Evolutionary conservation across 2,888 invertebrate species (phyloP), one percentile per base, ranked within the genome.

Genomic region (Metallyticus violacea): DNA sequence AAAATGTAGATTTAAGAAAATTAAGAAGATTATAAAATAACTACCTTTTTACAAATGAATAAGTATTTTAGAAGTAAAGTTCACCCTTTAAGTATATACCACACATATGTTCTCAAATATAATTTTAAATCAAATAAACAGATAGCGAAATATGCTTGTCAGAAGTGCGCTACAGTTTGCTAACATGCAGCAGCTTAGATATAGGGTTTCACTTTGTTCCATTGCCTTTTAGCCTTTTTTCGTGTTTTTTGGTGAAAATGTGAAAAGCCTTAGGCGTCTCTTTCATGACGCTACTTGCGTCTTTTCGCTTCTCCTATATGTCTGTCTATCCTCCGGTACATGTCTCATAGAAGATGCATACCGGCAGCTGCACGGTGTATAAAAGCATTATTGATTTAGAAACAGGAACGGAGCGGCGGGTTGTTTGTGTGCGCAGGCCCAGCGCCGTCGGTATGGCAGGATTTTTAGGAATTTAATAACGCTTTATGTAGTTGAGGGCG

Each of bases 401-500:
- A 83, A 83, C 77, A 83, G 77, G 83, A 77, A 83, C 26, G n/a
- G n/a, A n/a, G n/a, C n/a, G n/a, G n/a, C n/a, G 28, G 83, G 22
- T 26, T 83, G 77, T 83, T 83, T 83, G 83, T 81, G 25, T 81
- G 81, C 30, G 40, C 30, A 81, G 26, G 80, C 15, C 79, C 40
- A 85, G 30, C 40, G 62, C 15, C 62, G 26, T 28, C 76, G 79
- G 85, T 27, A 79, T 62, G 81, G 80, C 76, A 81, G 85, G 85
- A 85, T 80, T 85, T 79, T 85, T 85, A 86, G 87, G 87, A 88
- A 88, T 88, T 88, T 88, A 88, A 88, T 88, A 88, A 85, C 87
- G 85, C 77, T 83, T 83, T 83, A 83, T 83, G 77, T 83, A 83
- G 28, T 77, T 76, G 28, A 83, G 40, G 26, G 26, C n/a, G 77